These are phyloP conservation scores for Acipenser oxyrinchus DNA, from an alignment of 2,797 vertebrate species.

Conservation along the genomic window DNA sequence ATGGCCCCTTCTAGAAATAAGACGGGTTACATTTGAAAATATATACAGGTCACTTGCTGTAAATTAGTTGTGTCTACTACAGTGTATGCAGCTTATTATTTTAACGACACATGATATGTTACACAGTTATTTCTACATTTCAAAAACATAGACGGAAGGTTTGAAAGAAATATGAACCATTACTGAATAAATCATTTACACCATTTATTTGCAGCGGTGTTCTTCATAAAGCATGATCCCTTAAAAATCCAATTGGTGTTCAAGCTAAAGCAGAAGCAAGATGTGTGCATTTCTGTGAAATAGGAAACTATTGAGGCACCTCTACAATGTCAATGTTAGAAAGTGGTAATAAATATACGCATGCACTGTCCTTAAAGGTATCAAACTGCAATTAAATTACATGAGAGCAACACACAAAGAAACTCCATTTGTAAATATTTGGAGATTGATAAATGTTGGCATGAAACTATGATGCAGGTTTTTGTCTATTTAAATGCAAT, in stretches of 20 bases:
- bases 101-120: conserved; percentile 25
- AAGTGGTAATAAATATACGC: no score
- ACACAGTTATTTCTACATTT: conserved; percentile 24
- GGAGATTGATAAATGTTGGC: no score
- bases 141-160: conserved; percentile 23
- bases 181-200: conserved; percentile 30
- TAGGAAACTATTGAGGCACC: no score
- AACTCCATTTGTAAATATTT: no score
- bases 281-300: not conserved
- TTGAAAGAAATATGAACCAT: conserved; percentile 45
- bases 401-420: no score
- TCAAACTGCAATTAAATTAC: no score
- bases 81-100: conserved; percentile 26
- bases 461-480: no score
- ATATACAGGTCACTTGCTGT: conserved; percentile 20
- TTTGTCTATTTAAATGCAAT: no score
- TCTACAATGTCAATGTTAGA: no score
- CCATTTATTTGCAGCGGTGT: conserved; percentile 22
- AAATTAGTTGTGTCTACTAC: conserved; percentile 1
- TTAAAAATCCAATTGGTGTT: conserved; percentile 27
- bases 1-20: conserved; percentile 43
- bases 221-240: conserved; percentile 40
- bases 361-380: no score
- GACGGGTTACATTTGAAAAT: conserved; percentile 20
- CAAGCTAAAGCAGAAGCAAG: conserved; percentile 19